Percentiles rank a stretch among this genome's conserved stretches.
These are phyloP conservation scores for Hyles lineata DNA, from an alignment of 2,888 invertebrate species.

Conservation along the genomic window DNA sequence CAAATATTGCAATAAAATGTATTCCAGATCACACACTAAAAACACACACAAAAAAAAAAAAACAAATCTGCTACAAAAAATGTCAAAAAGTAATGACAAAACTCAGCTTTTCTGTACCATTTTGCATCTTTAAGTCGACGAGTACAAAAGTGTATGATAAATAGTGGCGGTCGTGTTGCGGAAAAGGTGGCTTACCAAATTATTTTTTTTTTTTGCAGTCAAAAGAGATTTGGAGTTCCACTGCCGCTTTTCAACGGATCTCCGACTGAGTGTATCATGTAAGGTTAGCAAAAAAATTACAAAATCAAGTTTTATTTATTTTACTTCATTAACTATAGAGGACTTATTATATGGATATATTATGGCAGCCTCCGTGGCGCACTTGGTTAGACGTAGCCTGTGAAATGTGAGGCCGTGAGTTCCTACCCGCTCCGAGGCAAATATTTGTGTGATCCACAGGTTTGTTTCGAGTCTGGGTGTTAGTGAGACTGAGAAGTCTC, in stretches of 20 bases:
- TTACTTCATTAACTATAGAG: background rate
- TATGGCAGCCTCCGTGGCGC: background rate
- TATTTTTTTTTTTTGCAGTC: slow-evolving; percentile 47
- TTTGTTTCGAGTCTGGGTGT: too few species aligned
- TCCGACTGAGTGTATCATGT: slow-evolving; percentile 40
- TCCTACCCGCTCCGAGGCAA: too few species aligned
- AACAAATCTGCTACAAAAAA: background rate
- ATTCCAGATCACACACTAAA: background rate
- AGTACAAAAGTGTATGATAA: slow-evolving; percentile 23
- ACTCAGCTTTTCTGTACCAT: background rate
- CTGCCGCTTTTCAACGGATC: slow-evolving; percentile 56
- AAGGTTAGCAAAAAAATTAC: background rate
- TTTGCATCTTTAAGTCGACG: slow-evolving; percentile 16
- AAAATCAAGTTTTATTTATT: background rate
- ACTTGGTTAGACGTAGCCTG: too few species aligned
- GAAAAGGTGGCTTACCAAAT: slow-evolving; percentile 43
- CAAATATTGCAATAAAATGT: too few species aligned
- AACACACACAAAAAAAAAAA: background rate
- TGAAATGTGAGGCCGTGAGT: too few species aligned
- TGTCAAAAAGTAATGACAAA: background rate
- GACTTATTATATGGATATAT: background rate
- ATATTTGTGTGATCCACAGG: too few species aligned
- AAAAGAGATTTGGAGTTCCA: slow-evolving; percentile 56
- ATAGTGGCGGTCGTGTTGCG: slow-evolving; percentile 25
- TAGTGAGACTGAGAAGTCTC: too few species aligned